Evolutionary conservation across 2,888 invertebrate genomes (phyloP).

Genomic region (Schizaphis graminum): DNA sequence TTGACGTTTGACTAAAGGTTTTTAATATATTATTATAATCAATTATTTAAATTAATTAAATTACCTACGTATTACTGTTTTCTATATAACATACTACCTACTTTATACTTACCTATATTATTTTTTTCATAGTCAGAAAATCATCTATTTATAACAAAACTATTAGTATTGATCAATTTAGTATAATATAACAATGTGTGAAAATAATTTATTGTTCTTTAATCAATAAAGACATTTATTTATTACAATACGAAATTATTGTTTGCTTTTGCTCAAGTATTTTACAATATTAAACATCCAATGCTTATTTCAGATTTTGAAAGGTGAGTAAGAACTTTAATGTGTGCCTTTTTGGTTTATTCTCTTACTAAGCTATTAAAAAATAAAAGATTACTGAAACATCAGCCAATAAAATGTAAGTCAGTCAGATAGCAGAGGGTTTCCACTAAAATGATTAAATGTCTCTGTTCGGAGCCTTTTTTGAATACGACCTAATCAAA

Average conservation of each 20-base stretch:
- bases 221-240: conserved; percentile 36
- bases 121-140: conserved; percentile 11
- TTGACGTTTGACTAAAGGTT: neutral
- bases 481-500: neutral
- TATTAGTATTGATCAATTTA: conserved; percentile 41
- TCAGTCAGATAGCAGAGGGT: neutral
- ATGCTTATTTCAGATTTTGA: neutral
- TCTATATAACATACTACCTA: neutral
- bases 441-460: neutral
- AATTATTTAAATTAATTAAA: conserved; percentile 2
- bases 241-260: conserved; percentile 8
- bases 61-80: neutral
- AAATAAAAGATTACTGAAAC: neutral
- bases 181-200: conserved; percentile 38
- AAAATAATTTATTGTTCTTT: conserved; percentile 36
- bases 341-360: neutral
- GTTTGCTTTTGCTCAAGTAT: neutral
- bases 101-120: neutral
- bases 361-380: neutral
- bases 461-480: neutral
- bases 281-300: neutral
- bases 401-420: neutral
- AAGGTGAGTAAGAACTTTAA: neutral
- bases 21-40: neutral
- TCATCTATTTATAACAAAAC: neutral